Base-by-base conservation (phyloP, 2,888 invertebrate species). In the Plagodis pulveraria region DNA sequence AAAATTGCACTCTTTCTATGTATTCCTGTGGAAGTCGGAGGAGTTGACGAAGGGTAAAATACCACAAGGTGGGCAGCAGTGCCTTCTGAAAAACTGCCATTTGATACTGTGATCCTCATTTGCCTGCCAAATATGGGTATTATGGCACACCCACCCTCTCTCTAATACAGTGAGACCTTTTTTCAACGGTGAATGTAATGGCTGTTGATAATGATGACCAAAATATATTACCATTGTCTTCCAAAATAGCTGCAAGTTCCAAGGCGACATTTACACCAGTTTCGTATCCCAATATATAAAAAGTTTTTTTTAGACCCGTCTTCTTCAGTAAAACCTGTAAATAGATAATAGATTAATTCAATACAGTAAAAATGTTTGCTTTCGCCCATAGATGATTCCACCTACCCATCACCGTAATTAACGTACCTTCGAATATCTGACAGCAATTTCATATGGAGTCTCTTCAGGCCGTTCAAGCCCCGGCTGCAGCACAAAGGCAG, bases 211-310 rank as follows among this genome's bases (percentile, higher is more conserved):
- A 36, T 7, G 36, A 6, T 8, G 5, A 36, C 1, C 6, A 36
- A 36, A 7, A 36, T 7, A 36, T 36, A 41, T 40, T 49, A 49
- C 49, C 49, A 33, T 49, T 9, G 0, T 77, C 60, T 71, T 88
- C 87, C n/a, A 88, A 70, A 41, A 84, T 76, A 0, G 76, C 70
- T 12, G 83, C 85, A 53, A 84, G 62, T 67, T 86, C 83, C 34
- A 87, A 62, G n/a, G 83, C 84, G 0, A 83, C 64, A 9, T 71
- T 11, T 0, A 83, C 73, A 6, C 87, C 87, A 47, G 75, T 72
- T 66, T 87, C 86, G 35, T 80, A 87, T 5, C 86, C 87, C 53
- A 86, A 11, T 2, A 88, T 58, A 58, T 81, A 78, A 52, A 86
- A 87, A 0, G 58, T 70, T 0, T 77, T 69, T 22, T 67, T 69